phyloP scores from a whole-genome alignment of 2,797 vertebrate species.

The Epinephelus coioides region DNA sequence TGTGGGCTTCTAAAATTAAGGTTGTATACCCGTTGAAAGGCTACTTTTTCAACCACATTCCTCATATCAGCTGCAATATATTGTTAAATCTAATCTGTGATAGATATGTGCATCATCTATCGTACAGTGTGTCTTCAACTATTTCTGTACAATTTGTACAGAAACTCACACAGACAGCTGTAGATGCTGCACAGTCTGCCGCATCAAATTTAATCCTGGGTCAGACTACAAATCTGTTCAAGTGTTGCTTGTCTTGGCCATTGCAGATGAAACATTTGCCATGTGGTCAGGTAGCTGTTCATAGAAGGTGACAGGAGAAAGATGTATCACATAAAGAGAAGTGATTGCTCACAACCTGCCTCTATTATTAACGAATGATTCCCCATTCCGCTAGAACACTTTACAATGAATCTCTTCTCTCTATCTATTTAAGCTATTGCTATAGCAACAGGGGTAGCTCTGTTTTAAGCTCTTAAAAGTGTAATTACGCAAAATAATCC shows the following conservation, averaged over 20 bases:
- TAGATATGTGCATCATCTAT: neutral
- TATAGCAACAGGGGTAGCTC: neutral
- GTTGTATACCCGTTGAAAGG: neutral
- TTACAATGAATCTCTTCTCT: neutral
- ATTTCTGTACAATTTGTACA: neutral
- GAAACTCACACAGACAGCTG: neutral
- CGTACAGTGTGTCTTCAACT: neutral
- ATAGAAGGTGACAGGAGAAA: neutral
- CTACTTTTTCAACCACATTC: neutral
- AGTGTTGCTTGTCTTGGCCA: neutral
- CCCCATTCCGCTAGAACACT: neutral
- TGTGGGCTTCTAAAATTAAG: neutral
- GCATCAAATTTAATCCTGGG: neutral
- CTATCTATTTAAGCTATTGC: neutral
- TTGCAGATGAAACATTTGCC: slow-evolving; percentile 4
- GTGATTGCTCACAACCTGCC: neutral
- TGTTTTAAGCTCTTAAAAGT: neutral
- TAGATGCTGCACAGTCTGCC: neutral
- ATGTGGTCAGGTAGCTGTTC: slow-evolving; percentile 9
- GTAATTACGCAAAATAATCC: neutral
- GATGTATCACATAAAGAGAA: neutral
- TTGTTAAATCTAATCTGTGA: neutral
- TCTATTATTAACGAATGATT: slow-evolving; percentile 6
- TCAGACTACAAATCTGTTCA: slow-evolving; percentile 4
- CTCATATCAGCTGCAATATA: neutral